Conservation (phyloP, 2,888 invertebrate genomes). For the Hirtodrosophila confusa region DNA sequence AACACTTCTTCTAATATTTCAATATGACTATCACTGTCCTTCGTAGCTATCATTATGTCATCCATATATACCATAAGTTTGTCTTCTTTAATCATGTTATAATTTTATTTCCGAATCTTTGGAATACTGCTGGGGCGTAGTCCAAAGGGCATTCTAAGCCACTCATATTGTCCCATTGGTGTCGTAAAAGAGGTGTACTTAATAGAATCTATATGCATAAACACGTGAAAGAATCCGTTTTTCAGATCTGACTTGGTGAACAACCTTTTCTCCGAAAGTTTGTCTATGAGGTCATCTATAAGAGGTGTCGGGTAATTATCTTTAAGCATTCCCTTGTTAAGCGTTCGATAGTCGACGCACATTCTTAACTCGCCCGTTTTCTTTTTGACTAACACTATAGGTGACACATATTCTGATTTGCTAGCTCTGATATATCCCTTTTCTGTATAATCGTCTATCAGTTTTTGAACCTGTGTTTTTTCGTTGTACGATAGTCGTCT, state of each 20-base stretch:
- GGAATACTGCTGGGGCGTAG: slow-evolving; percentile 8
- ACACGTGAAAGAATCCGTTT: slow-evolving; percentile 9
- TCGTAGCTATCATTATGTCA: slow-evolving; percentile 24
- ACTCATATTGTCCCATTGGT: slow-evolving; percentile 14
- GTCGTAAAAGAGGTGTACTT: slow-evolving; percentile 16
- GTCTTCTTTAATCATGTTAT: slow-evolving; percentile 25
- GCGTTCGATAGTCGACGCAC: slow-evolving; percentile 1
- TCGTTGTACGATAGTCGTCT: too few species aligned
- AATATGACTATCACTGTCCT: slow-evolving; percentile 11
- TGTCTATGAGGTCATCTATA: slow-evolving; percentile 4
- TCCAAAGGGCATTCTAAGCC: slow-evolving; percentile 7
- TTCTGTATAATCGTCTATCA: too few species aligned
- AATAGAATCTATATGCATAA: slow-evolving; percentile 3
- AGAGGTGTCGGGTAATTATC: slow-evolving; percentile 9
- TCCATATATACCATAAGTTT: slow-evolving; percentile 23
- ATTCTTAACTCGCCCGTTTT: slow-evolving; percentile 17
- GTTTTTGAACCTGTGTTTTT: too few species aligned
- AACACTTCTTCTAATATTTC: slow-evolving; percentile 17
- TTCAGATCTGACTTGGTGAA: slow-evolving; percentile 10
- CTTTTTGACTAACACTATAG: too few species aligned
- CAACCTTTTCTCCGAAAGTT: background rate
- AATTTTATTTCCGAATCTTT: slow-evolving; percentile 23
- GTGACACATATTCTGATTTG: too few species aligned
- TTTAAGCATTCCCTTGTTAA: background rate
- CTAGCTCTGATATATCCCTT: too few species aligned